Evolutionary conservation across 2,113 vertebrate species (phyloP).

Genomic region (Budorcas taxicolor): DNA sequence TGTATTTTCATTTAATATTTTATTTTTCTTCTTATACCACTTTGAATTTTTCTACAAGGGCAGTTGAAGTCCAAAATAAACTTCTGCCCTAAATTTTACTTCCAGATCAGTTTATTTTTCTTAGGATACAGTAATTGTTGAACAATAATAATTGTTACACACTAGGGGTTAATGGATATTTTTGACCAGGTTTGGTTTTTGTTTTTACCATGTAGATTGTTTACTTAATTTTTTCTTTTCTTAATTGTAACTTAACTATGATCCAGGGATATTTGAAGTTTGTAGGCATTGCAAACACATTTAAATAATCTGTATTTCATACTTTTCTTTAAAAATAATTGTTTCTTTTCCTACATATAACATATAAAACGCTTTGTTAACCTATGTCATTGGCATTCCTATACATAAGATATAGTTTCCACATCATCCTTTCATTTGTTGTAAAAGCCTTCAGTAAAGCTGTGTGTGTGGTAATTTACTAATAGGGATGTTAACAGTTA

Average conservation of each 20-base stretch:
- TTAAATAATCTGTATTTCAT: slow-evolving; percentile 71
- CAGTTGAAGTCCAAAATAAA: slow-evolving; percentile 25
- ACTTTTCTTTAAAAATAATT: slow-evolving; percentile 73
- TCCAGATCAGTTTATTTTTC: slow-evolving; percentile 61
- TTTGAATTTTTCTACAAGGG: slow-evolving; percentile 54
- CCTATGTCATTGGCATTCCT: slow-evolving; percentile 66
- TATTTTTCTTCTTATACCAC: slow-evolving; percentile 35
- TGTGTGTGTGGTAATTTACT: slow-evolving; percentile 25
- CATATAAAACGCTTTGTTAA: slow-evolving; percentile 58
- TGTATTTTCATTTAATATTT: slow-evolving; percentile 54
- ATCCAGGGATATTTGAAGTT: slow-evolving; percentile 72
- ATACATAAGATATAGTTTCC: slow-evolving; percentile 19
- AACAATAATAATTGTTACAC: not conserved
- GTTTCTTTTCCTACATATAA: slow-evolving; percentile 42
- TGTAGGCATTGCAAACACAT: slow-evolving; percentile 60
- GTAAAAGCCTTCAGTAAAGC: slow-evolving; percentile 43
- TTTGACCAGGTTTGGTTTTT: slow-evolving; percentile 57
- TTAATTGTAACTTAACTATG: slow-evolving; percentile 72
- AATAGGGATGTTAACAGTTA: slow-evolving; percentile 36
- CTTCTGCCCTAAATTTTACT: slow-evolving; percentile 45
- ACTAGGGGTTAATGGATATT: slow-evolving; percentile 28
- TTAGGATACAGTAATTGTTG: slow-evolving; percentile 37
- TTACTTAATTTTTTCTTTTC: slow-evolving; percentile 70
- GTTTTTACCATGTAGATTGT: slow-evolving; percentile 67
- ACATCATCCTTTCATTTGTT: not conserved